Conservation (phyloP, 2,888 invertebrate species). For the Rhagonycha fulva region DNA sequence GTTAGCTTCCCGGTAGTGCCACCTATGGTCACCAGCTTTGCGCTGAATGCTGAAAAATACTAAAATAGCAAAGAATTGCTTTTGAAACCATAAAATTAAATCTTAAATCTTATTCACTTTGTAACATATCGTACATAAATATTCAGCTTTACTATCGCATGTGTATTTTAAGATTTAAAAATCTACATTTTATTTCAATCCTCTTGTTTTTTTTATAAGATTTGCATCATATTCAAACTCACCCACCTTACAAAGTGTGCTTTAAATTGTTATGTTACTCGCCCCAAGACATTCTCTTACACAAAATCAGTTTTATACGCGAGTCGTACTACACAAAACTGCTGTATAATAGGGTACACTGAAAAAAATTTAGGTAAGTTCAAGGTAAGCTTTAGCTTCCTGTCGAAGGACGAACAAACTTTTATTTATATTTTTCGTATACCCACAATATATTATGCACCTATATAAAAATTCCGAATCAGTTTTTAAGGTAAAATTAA, state of each 20-base stretch:
- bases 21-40: too few species aligned
- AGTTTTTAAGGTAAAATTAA: neutral
- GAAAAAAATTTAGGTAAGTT: neutral
- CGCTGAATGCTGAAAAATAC: too few species aligned
- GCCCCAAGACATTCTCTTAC: neutral
- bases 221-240: neutral
- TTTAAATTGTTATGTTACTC: neutral
- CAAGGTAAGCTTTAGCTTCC: neutral
- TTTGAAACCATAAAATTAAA: neutral
- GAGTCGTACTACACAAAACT: neutral
- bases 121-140: neutral
- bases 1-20: too few species aligned
- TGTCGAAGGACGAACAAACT: neutral
- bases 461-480: neutral
- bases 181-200: neutral
- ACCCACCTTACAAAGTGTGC: neutral
- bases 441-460: too few species aligned
- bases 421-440: neutral
- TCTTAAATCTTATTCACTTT: neutral
- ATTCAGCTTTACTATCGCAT: neutral
- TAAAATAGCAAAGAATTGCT: neutral
- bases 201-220: neutral
- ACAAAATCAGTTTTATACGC: neutral
- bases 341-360: neutral
- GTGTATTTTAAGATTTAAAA: neutral